Percentiles rank a stretch among this genome's conserved stretches.
These are phyloP conservation scores for Gobio occitaniae DNA, from an alignment of 2,797 vertebrate species.

Conservation along the genomic window DNA sequence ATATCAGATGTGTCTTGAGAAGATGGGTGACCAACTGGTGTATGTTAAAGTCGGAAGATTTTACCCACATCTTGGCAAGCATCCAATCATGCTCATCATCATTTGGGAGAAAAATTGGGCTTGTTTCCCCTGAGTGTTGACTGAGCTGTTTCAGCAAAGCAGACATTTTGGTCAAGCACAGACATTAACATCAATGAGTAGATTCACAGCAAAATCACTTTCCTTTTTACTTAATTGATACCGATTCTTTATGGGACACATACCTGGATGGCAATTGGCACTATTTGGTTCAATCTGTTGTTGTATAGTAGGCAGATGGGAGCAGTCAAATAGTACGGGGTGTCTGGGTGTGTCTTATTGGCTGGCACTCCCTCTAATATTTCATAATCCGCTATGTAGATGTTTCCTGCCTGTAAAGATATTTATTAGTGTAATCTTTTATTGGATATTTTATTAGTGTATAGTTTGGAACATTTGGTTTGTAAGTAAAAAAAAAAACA, in stretches of 20 bases:
- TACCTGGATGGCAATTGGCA: slow-evolving; percentile 97
- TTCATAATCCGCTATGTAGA: slow-evolving; percentile 91
- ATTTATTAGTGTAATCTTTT: neutral
- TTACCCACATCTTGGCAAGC: no score
- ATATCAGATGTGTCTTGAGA: no score
- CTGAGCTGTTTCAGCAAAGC: slow-evolving; percentile 75
- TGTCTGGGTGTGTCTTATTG: slow-evolving; percentile 71
- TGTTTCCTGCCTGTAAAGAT: slow-evolving; percentile 85
- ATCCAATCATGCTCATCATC: no score
- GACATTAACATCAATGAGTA: neutral
- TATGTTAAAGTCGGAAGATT: no score
- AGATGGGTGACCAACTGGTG: no score
- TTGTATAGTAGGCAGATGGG: slow-evolving; percentile 94
- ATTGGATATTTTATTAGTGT: neutral
- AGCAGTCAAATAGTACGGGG: slow-evolving; percentile 87
- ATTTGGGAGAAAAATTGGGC: no score
- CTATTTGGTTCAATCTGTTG: slow-evolving; percentile 86
- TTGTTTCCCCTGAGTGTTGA: no score
- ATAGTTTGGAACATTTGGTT: neutral
- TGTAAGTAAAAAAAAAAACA: neutral
- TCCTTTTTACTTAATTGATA: neutral
- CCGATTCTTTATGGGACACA: neutral
- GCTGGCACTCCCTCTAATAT: slow-evolving; percentile 85
- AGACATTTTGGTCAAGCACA: neutral
- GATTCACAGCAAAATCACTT: slow-evolving; percentile 6